Percentiles rank a stretch among this genome's conserved stretches.
Conservation (phyloP, 2,113 vertebrate species). For the Brienomyrus longianalis region DNA sequence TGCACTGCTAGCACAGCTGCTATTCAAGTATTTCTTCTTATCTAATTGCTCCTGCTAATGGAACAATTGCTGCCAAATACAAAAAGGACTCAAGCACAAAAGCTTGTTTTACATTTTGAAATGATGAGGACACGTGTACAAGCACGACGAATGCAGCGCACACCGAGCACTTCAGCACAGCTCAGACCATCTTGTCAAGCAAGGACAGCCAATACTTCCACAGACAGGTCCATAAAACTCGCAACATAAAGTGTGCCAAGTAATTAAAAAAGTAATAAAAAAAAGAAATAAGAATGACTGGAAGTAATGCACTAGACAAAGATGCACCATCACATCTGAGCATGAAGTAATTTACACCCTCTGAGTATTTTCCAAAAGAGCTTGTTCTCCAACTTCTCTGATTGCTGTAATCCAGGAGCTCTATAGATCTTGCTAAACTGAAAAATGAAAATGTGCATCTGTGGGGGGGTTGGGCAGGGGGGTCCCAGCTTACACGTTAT, state of each 20-base stretch:
- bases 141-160: background rate
- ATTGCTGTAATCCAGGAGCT: background rate
- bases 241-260: background rate
- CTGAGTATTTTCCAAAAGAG: background rate
- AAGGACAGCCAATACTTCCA: background rate
- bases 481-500: background rate
- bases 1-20: background rate
- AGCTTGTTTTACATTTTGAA: background rate
- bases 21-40: background rate
- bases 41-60: background rate
- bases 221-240: background rate
- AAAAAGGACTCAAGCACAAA: background rate
- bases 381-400: background rate
- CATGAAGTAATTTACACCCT: background rate
- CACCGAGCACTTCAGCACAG: background rate
- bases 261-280: background rate
- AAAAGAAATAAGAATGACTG: background rate
- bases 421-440: background rate
- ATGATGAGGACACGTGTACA: background rate
- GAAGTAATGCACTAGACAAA: background rate
- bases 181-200: background rate
- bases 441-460: background rate
- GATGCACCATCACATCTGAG: background rate
- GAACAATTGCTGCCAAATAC: background rate
- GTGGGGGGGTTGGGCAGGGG: background rate